Evolutionary conservation across 2,797 vertebrate species (phyloP).

Genomic region (Dermochelys coriacea): DNA sequence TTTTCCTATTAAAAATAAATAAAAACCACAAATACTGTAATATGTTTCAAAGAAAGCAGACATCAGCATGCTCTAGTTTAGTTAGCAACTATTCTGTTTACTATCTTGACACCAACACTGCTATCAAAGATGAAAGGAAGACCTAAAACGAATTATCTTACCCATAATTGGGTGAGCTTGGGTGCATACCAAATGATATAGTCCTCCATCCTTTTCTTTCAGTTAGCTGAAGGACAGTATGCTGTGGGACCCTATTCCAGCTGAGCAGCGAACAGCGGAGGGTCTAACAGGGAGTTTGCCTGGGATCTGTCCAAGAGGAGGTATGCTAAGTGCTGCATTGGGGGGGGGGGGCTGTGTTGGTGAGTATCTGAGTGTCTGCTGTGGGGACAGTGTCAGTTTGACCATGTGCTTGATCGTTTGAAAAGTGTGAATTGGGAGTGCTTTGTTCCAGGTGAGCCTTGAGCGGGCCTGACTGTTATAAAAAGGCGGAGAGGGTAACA

Average conservation of each 20-base stretch:
- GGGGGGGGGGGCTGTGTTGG: too few species aligned
- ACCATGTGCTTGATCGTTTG: too few species aligned
- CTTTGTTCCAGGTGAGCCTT: too few species aligned
- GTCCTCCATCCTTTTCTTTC: neutral
- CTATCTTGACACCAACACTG: slow-evolving; percentile 5
- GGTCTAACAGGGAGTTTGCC: too few species aligned
- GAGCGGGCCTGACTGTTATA: too few species aligned
- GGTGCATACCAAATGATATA: neutral
- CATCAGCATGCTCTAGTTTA: slow-evolving; percentile 16
- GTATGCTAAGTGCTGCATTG: too few species aligned
- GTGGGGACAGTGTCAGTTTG: too few species aligned
- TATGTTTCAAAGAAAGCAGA: slow-evolving; percentile 53
- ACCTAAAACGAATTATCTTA: neutral
- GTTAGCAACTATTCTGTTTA: neutral
- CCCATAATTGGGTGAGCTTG: neutral
- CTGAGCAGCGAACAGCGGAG: too few species aligned
- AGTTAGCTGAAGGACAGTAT: neutral
- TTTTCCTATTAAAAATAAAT: slow-evolving; percentile 90
- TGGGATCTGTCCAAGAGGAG: too few species aligned
- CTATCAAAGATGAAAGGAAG: neutral
- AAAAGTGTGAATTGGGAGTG: too few species aligned
- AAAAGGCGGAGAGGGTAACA: too few species aligned
- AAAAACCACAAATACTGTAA: slow-evolving; percentile 48
- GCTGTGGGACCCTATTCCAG: neutral
- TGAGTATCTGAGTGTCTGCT: too few species aligned